Base-by-base conservation (phyloP, 1,140 invertebrate species). In the Drosophila kurseongensis region DNA sequence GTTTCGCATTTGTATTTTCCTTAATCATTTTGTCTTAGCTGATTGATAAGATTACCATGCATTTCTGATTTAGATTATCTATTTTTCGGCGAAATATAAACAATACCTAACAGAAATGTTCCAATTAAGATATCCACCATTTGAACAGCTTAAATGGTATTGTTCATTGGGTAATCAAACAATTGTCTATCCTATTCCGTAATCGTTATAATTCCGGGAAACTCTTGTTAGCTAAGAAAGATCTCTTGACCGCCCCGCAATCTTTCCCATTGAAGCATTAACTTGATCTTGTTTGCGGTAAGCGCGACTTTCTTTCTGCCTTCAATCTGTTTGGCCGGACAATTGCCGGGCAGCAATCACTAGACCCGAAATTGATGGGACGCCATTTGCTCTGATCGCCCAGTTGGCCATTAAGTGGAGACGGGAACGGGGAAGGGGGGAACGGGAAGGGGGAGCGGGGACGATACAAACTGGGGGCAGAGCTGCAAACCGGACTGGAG, bases 341-440 rank as follows among this genome's bases (percentile, higher is more conserved):
- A 51, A 51, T 32, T 51, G 48, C 12, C 7, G 48, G 65, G 36
- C 42, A 56, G 67, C 65, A 71, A 71, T 71, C 66, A 71, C 68
- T 58, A 50, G 44, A 42, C 36, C 68, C 42, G 2, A 48, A 71
- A 71, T 71, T 71, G 51, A 71, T 71, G 68, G 66, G 44, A 58
- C 65, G 66, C 68, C 66, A 72, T 72, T 72, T 58, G 68, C 68
- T 56, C 38, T 71, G 68, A 72, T 72, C 68, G 38, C 62, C 59
- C 40, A 35, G 59, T 52, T 51, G 65, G 59, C 65, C 65, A 68
- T 68, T 68, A 68, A 52, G 61, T 50, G 41, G 36, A 16, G 10
- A 41, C 18, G 5, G 38, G 29, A 10, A 14, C 10, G 29, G 29
- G 29, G 1, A 29, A 3, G 27, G 27, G 5, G 29, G 29, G 29